Evolutionary conservation across 2,888 invertebrate genomes (phyloP), one percentile per base, ranked within the genome.

Genomic region (Philhelius pedissequus): DNA sequence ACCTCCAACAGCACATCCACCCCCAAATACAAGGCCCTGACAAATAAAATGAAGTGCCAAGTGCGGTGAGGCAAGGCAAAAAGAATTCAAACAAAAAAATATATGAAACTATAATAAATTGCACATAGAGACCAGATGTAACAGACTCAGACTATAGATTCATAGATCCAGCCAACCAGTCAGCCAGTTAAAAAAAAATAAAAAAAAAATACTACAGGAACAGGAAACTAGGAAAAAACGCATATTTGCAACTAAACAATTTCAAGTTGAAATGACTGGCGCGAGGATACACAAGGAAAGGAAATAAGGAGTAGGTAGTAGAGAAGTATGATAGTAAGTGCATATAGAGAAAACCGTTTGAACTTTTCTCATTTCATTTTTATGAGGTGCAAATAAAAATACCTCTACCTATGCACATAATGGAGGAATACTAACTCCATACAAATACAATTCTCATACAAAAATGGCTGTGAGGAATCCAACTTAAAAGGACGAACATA

Each of bases 301-400:
- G 50, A 64, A 64, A 27, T 22, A 62, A 25, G 11, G 38, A 66
- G 40, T 6, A 40, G 2, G 2, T 32, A 18, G 54, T 64, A 30
- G 62, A 45, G 50, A 18, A 9, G 18, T 1, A 22, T 4, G 15
- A 50, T 38, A 22, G 32, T 54, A 77, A 56, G 38, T 38, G n/a
- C 20, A 25, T 13, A 18, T 32, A 54, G 48, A 48, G 58, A 68
- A 70, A 81, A 76, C 38, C 75, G 79, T 84, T 84, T 79, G 75
- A 87, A 87, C 89, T 87, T 75, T 87, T 88, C 88, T 88, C 89
- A 89, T 89, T 89, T 89, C 87, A 84, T 87, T 89, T 90, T 90
- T 90, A 90, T 89, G 90, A 90, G 89, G 90, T 90, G 90, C 88
- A 90, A 90, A 90, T 90, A 90, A 90, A 90, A 90, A 88, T 88